These are phyloP conservation scores for Syngnathoides biaculeatus DNA, from an alignment of 2,113 vertebrate species.

Conservation along the genomic window DNA sequence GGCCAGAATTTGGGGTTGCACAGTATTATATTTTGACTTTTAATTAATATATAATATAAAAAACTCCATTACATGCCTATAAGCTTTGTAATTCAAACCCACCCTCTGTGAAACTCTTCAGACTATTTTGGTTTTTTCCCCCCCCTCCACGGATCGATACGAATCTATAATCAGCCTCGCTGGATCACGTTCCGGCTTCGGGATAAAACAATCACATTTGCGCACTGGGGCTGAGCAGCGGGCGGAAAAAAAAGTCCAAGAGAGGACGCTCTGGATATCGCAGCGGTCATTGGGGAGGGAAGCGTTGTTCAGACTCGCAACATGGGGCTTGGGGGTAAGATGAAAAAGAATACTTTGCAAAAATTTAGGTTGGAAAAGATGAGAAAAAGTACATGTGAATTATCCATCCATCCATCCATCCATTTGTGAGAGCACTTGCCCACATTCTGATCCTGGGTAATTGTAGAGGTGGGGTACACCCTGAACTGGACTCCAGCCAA, in stretches of 20 bases:
- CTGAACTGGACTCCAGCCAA: not conserved
- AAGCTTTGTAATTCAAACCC: not conserved
- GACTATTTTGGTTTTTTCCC: slow-evolving; percentile 1
- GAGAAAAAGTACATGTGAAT: not conserved
- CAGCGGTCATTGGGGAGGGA: slow-evolving; percentile 19
- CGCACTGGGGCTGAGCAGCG: slow-evolving; percentile 7
- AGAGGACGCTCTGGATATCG: not conserved
- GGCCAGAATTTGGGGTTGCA: not conserved
- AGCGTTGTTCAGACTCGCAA: slow-evolving; percentile 24
- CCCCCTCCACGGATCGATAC: slow-evolving; percentile 36
- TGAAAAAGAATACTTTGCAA: not conserved
- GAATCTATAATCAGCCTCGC: slow-evolving; percentile 44
- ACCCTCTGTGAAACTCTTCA: not conserved
- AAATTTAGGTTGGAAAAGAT: not conserved
- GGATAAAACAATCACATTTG: slow-evolving; percentile 34
- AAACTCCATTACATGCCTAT: not conserved
- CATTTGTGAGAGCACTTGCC: not conserved
- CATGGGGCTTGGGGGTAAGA: slow-evolving; percentile 23
- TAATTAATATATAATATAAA: not conserved
- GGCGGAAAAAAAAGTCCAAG: not conserved
- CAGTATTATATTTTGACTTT: not conserved
- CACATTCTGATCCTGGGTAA: too few relatives aligned
- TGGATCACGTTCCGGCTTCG: slow-evolving; percentile 39
- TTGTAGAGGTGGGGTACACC: too few relatives aligned
- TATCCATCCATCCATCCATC: not conserved